These are phyloP conservation scores for Teinopalpus imperialis DNA, from an alignment of 2,888 invertebrate genomes.

Conservation along the genomic window DNA sequence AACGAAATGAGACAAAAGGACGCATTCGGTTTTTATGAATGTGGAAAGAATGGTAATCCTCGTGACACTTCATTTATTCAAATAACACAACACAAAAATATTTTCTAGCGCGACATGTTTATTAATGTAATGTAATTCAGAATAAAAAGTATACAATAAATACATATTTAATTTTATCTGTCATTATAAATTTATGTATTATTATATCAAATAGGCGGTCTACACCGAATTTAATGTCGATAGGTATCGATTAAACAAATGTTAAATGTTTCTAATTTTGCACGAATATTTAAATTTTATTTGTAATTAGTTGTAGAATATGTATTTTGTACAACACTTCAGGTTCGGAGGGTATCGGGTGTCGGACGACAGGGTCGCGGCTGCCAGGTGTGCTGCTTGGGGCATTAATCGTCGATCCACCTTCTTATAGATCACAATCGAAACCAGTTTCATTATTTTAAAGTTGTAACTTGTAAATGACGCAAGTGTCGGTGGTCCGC, in stretches of 20 bases:
- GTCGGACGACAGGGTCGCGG: slow-evolving; percentile 35
- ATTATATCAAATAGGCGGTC: slow-evolving; percentile 4
- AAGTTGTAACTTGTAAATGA: slow-evolving; percentile 74
- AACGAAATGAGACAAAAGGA: slow-evolving; percentile 52
- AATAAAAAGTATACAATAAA: background rate
- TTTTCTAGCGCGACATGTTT: slow-evolving; percentile 17
- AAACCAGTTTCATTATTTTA: slow-evolving; percentile 80
- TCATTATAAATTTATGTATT: slow-evolving; percentile 8
- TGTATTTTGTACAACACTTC: slow-evolving; percentile 27
- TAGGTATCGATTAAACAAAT: slow-evolving; percentile 29
- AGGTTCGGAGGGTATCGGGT: slow-evolving; percentile 20
- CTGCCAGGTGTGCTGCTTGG: slow-evolving; percentile 58
- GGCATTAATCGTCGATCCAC: slow-evolving; percentile 73
- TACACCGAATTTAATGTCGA: slow-evolving; percentile 1
- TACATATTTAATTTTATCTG: background rate
- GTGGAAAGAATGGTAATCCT: slow-evolving; percentile 40
- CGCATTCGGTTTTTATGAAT: slow-evolving; percentile 42
- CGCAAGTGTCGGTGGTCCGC: slow-evolving; percentile 73
- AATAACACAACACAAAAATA: slow-evolving; percentile 22
- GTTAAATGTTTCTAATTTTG: slow-evolving; percentile 31
- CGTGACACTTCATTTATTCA: slow-evolving; percentile 35
- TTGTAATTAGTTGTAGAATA: slow-evolving; percentile 31
- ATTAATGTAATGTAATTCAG: slow-evolving; percentile 12
- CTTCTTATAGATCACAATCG: slow-evolving; percentile 78
- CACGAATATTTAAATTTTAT: slow-evolving; percentile 37